Base-by-base conservation (phyloP, 2,797 vertebrate species). In the Limosa lapponica region DNA sequence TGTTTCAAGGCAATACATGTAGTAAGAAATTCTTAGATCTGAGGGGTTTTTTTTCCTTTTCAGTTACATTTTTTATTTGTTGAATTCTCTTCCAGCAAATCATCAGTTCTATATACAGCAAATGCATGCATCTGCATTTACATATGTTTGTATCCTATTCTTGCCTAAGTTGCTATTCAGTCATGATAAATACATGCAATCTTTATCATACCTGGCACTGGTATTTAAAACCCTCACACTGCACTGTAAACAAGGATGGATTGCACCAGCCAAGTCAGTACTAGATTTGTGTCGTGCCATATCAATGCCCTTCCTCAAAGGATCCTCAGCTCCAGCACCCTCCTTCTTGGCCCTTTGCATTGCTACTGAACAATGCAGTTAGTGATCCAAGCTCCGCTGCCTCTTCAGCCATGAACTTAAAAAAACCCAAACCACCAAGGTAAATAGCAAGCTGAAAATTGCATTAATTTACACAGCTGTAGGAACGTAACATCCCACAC, bases 1-100 rank as follows among this genome's bases (percentile, higher is more conserved):
- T 34, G 4, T 69, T 88, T 81, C 25, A 32, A 65, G 70, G 19
- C 13, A 69, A 32, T 15, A 61, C 5, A 34, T 8, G 13, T 11
- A 64, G 46, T 34, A 91, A 72, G 36, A 80, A 90, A 82, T 27
- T 46, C 71, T 81, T 59, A 65, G 15, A 74, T 28, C 8, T 20
- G 16, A 80, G 4, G 4, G 8, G 8, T 1, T 25, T 27, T 59
- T 77, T 65, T 51, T 75, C 9, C 36, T 79, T 92, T 89, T 52
- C 49, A 34, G 23, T 90, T 44, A n/a, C 16, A 22, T 18, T 32
- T 80, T 95, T 94, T 95, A 97, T 95, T 97, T 81, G n/a, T 34
- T 83, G 46, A 81, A 49, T 88, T 90, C 12, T 88, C 27, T 59
- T 72, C 51, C 86, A 87, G 36, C 79, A 94, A 62, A 74, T 72